Percentiles rank a stretch among this genome's conserved stretches.
Evolutionary conservation across 2,888 invertebrate genomes (phyloP).

Genomic region (Tiliacea citrago): DNA sequence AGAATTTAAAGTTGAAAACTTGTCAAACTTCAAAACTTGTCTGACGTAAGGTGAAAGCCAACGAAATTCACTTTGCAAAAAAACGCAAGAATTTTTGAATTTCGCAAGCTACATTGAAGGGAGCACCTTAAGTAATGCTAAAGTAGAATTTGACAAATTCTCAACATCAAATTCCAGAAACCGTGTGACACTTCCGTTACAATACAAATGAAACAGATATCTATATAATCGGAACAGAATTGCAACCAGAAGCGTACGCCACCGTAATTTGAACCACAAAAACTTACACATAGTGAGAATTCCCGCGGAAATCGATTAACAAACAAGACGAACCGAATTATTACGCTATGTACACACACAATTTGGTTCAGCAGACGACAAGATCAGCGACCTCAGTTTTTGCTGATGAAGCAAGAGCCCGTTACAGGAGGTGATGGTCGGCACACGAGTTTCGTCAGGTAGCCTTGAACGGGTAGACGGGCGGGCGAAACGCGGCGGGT

Average conservation of each 20-base stretch:
- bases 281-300: slow-evolving; percentile 35
- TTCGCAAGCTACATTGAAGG: neutral
- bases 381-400: slow-evolving; percentile 67
- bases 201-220: neutral
- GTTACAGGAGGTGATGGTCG: slow-evolving; percentile 59
- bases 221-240: neutral
- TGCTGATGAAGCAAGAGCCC: slow-evolving; percentile 53
- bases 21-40: no score
- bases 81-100: neutral
- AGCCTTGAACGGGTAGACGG: slow-evolving; percentile 71
- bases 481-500: slow-evolving; percentile 55
- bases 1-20: no score
- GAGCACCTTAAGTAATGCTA: neutral
- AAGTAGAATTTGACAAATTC: neutral
- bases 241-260: neutral
- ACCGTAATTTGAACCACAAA: slow-evolving; percentile 20
- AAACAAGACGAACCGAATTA: slow-evolving; percentile 26
- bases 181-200: neutral
- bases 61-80: neutral
- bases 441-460: slow-evolving; percentile 72
- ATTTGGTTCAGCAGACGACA: slow-evolving; percentile 58
- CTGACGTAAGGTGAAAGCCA: neutral
- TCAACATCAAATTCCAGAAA: neutral
- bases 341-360: slow-evolving; percentile 53
- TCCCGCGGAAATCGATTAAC: slow-evolving; percentile 36